phyloP scores from a whole-genome alignment of 2,113 vertebrate genomes.

The Lophura nycthemera region DNA sequence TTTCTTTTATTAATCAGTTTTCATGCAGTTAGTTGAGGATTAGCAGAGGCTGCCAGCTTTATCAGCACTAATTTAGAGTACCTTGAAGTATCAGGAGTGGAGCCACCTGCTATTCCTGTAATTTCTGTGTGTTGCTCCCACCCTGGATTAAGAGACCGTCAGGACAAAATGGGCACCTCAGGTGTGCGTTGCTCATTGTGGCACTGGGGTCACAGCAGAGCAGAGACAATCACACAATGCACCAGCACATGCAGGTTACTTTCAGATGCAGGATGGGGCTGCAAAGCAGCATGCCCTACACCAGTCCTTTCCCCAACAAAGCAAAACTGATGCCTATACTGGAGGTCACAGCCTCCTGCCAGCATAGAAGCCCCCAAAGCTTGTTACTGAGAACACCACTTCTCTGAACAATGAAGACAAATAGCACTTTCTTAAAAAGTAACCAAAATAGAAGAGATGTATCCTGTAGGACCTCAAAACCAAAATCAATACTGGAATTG shows the following conservation, averaged over 20 bases:
- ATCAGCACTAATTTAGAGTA: constrained; percentile 48
- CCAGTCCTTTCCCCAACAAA: not conserved
- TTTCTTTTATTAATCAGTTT: constrained; percentile 70
- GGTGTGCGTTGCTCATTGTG: not conserved
- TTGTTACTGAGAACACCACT: not conserved
- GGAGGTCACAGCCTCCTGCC: not conserved
- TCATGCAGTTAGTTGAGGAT: constrained; percentile 44
- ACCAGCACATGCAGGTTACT: not conserved
- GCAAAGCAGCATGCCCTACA: not conserved
- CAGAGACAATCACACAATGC: not conserved
- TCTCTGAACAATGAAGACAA: not conserved
- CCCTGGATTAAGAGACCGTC: not conserved
- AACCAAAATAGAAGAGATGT: fast-evolving
- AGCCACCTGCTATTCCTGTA: constrained; percentile 26
- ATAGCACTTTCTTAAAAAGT: not conserved
- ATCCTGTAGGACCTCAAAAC: not conserved
- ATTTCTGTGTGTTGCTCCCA: not conserved
- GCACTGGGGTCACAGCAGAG: not conserved
- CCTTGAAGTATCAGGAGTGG: constrained; percentile 38
- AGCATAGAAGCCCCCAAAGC: not conserved
- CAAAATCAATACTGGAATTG: fast-evolving
- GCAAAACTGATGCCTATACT: not conserved
- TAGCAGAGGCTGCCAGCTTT: constrained; percentile 46
- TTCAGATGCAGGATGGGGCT: not conserved
- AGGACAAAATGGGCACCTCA: not conserved